Evolutionary conservation across 2,797 vertebrate genomes (phyloP), one percentile per base, ranked within the genome.

Genomic region (Cirrhinus mrigala): DNA sequence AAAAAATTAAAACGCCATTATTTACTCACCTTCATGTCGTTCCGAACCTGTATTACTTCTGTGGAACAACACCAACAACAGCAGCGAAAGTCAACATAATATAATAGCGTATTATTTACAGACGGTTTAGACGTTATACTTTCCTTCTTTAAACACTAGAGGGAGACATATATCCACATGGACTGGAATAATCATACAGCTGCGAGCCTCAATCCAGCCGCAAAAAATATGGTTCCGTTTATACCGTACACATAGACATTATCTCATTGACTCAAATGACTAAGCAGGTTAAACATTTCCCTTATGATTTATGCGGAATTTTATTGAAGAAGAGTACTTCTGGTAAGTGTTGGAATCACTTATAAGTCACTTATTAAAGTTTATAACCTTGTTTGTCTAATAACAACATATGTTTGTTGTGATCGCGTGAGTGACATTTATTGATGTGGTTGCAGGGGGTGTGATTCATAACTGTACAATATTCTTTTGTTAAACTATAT

Each of bases 331-430:
- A 58, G 22, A 1, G 10, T 18, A 48, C n/a, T 71, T 58, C 37
- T 58, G 66, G 15, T 58, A 73, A 82, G n/a, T 48, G 29, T 18
- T 40, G 20, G 20, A 37, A 52, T 80, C 79, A 12, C 7, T 44
- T 77, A 77, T 60, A 24, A 24, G 75, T 78, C 33, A 78, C 75
- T 16, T 60, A 78, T 78, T 78, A 60, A 60, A 60, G 22, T 18
- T 60, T 60, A 60, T 27, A 11, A 11, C 54, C 56, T 78, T 78
- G 75, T 24, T 10, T 40, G 52, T 40, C 40, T 56, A 77, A 58
- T 37, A 16, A n/a, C 18, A 76, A 3, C 54, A 24, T 69, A 9
- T 22, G 29, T 33, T 4, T 76, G 50, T 76, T 2, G 6, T 77
- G 52, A 77, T 54, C 22, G 50, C 37, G 4, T 27, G 46, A 52